Base-by-base conservation (phyloP, 2,888 invertebrate genomes). In the Acanthoscelides obtectus region DNA sequence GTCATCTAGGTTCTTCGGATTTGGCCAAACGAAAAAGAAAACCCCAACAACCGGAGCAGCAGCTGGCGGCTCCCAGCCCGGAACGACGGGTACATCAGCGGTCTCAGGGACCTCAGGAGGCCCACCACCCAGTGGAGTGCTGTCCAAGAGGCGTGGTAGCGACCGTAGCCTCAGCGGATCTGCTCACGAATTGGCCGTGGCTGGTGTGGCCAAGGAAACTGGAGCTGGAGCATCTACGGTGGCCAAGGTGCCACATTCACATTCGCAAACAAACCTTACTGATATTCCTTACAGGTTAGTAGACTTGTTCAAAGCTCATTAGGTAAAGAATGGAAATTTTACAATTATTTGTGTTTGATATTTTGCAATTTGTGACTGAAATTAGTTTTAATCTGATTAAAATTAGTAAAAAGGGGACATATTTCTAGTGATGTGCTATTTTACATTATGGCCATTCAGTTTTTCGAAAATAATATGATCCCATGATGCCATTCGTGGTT, bases 261-360 rank as follows among this genome's bases (percentile, higher is more conserved):
- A 95, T 86, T 94, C 94, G 81, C 96, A 96, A 85, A 95, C 95
- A 81, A 96, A 96, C 87, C 90, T 96, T 76, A 92, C 93, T 82
- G 94, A 95, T 81, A 91, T 94, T 80, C 92, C 94, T 20, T 93
- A 92, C 87, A 93, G 95, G 94, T 94, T 86, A 80, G 77, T 8
- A 12, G 63, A 19, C 19, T 63, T 63, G 12, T n/a, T n/a, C n/a
- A n/a, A n/a, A n/a, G n/a, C n/a, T n/a, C n/a, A n/a, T n/a, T n/a
- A n/a, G n/a, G n/a, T n/a, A n/a, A n/a, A n/a, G n/a, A n/a, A n/a
- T n/a, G n/a, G n/a, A n/a, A n/a, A n/a, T n/a, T n/a, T n/a, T n/a
- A n/a, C n/a, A n/a, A n/a, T n/a, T n/a, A n/a, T n/a, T n/a, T n/a
- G n/a, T n/a, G n/a, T n/a, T n/a, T n/a, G n/a, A n/a, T n/a, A n/a